These are phyloP conservation scores for Aurelia sp. DNA, from an alignment of 30 jellyfish, hydroid and myxozoan genomes.

Conservation along the genomic window DNA sequence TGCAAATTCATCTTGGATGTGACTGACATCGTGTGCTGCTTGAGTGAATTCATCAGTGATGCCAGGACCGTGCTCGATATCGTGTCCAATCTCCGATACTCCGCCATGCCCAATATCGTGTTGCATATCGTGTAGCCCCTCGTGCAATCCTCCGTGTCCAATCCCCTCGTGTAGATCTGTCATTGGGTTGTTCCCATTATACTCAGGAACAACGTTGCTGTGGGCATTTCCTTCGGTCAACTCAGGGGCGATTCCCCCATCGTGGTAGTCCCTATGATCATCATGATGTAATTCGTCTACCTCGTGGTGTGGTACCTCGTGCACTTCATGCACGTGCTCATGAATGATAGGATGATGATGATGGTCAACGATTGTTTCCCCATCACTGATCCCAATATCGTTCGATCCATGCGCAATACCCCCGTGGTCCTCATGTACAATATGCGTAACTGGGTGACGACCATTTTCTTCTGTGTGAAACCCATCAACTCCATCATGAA, in stretches of 20 bases:
- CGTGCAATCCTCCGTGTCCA: background rate
- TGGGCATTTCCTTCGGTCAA: conserved; percentile 14
- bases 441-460: conserved; percentile 1
- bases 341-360: conserved; percentile 12
- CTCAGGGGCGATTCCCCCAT: conserved; percentile 53
- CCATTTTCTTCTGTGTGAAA: background rate
- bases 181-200: conserved; percentile 47
- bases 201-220: conserved; percentile 64
- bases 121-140: conserved; percentile 10
- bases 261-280: conserved; percentile 46
- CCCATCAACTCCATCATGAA: conserved; percentile 27
- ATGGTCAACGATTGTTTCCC: conserved; percentile 27
- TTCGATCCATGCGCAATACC: conserved; percentile 18
- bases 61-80: background rate
- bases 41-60: background rate
- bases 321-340: conserved; percentile 4
- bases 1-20: conserved; percentile 3
- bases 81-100: background rate
- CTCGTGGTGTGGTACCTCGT: conserved; percentile 44
- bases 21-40: background rate
- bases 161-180: conserved; percentile 33
- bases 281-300: conserved; percentile 33
- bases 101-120: conserved; percentile 3
- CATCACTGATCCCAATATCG: conserved; percentile 14
- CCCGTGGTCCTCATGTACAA: background rate